Evolutionary conservation across 2,113 vertebrate species (phyloP).

Genomic region (Pterocles burchelli): DNA sequence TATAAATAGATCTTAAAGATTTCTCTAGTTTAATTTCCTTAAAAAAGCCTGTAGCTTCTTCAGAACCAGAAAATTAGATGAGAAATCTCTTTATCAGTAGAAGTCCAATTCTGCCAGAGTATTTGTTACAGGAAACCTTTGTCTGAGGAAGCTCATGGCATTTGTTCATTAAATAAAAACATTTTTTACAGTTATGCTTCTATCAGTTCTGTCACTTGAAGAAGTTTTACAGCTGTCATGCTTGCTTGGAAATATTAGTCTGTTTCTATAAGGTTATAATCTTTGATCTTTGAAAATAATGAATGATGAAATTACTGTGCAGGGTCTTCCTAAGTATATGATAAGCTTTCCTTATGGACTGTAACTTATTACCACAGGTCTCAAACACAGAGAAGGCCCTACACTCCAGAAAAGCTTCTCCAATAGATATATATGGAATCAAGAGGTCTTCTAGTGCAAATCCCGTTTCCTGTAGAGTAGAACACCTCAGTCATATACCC

Average conservation of each 20-base stretch:
- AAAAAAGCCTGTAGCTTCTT: not conserved
- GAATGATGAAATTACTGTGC: not conserved
- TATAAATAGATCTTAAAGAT: not conserved
- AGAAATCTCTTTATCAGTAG: not conserved
- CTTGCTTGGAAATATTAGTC: not conserved
- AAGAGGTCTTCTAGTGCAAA: not conserved
- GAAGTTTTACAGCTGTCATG: not conserved
- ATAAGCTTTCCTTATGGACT: not conserved
- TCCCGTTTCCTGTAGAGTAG: not conserved
- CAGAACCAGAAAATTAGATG: not conserved
- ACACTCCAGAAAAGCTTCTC: not conserved
- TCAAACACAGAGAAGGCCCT: not conserved
- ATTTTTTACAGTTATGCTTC: not conserved
- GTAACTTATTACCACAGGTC: not conserved
- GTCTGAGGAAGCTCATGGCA: not conserved
- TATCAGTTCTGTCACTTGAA: not conserved
- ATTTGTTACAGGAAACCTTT: not conserved
- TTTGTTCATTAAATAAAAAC: not conserved
- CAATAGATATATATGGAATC: not conserved
- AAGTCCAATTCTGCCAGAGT: not conserved
- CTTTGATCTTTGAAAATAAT: not conserved
- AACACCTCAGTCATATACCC: not conserved
- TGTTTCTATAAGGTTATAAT: not conserved
- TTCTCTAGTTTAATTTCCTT: not conserved
- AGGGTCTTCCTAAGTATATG: not conserved